Evolutionary conservation across 37 sponge, comb jelly and placozoan species (phyloP), one percentile per base, ranked within the genome.

Genomic region (Axinella damicornis): DNA sequence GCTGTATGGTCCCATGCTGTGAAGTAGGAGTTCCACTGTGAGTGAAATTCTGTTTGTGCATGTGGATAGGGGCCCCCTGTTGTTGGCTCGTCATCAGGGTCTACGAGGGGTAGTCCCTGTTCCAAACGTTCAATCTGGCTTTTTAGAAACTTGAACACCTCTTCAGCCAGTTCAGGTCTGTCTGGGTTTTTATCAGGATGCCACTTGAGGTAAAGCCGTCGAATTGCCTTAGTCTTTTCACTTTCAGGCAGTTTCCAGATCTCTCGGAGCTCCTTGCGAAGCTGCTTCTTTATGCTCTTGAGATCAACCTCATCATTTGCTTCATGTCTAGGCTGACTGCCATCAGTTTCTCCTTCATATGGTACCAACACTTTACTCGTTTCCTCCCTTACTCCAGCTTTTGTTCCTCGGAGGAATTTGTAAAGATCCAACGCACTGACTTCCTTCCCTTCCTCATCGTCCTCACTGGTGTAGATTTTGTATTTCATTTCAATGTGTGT

Each of bases 171-270:
- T 2, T 69, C 54, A 20, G 41, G 55, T 52, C 54, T 69, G 5
- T 80, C 55, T 21, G 57, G 76, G 28, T 88, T 88, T 39, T 79
- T 84, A 65, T 84, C 90, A n/a, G 90, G 85, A 73, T 90, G 90
- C 64, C 74, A 84, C 57, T 73, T 78, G 25, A 84, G 75, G 53
- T 79, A 90, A 56, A 90, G 22, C 17, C 90, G 83, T 1, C 34
- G 33, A 24, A 90, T 30, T 20, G 90, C 85, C 56, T 55, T 73
- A 19, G 22, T 71, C 6, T 53, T 60, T 6, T 82, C 73, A 16
- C 72, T 55, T 37, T 38, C 20, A 9, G 37, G 27, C 2, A 88
- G 78, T 5, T 28, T 55, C 90, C 90, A 89, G 28, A 84, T 73
- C 46, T 78, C 85, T 46, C 79, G 41, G 22, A 84, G 53, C 32